Base-by-base conservation (phyloP, 2,797 vertebrate species). In the Rachycentron canadum region DNA sequence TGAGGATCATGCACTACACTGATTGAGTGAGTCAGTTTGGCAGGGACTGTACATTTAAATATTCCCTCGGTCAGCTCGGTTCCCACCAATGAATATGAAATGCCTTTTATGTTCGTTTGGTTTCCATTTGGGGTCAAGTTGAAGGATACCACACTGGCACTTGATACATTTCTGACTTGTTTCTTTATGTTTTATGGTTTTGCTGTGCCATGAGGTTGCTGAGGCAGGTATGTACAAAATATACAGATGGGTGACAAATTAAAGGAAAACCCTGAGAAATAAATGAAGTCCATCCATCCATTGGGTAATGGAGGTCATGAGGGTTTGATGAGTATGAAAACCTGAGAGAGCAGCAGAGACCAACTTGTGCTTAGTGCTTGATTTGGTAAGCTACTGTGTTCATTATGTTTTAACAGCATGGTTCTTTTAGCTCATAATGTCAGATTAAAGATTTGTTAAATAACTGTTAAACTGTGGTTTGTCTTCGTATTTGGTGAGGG, bases 11-110 rank as follows among this genome's bases (percentile, higher is more conserved):
- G 62, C 30, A 52, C 19, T 67, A 28, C 69, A 56, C 62, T 69
- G 47, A 83, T 40, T 71, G 40, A 77, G 21, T 82, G 66, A 84
- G 81, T 85, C 72, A 61, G 65, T 68, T 70, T 87, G 81, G 78
- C 67, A 49, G 47, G 64, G 3, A 34, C 38, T 38, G n/a, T 21
- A 58, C 55, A 60, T 81, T 78, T 62, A 49, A 76, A 81, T 83
- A 65, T 81, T 80, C 28, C 36, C 81, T 65, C 69, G 81, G 75
- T 82, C 72, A 71, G 73, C 73, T 82, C 30, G 19, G 25, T 71
- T 53, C 58, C 49, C 25, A 53, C 55, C 41, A 77, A 53, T 78
- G 43, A 85, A 63, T 78, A 34, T 68, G 5, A 78, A 78, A 50
- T 25, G 41, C 3, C 23, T 79, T 83, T 81, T 59, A 81, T 74